Evolutionary conservation across 2,797 vertebrate species (phyloP).

Genomic region (Syngnathus rostellatus): DNA sequence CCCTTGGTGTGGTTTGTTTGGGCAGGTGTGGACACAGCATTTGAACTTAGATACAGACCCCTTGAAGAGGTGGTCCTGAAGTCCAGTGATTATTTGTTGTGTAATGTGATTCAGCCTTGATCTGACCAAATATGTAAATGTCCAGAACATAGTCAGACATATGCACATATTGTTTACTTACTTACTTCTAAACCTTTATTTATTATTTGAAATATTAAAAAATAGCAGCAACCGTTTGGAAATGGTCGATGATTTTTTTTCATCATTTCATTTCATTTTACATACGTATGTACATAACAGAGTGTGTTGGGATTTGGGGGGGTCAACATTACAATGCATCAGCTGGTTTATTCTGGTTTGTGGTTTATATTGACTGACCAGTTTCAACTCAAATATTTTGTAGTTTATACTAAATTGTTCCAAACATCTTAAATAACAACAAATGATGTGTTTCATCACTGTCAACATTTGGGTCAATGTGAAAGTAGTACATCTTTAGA

Average conservation of each 20-base stretch:
- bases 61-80: conserved; percentile 6
- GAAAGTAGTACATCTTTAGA: neutral
- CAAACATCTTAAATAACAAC: neutral
- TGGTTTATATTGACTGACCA: neutral
- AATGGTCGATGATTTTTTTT: too few species aligned
- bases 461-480: too few species aligned
- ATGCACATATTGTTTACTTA: neutral
- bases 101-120: neutral
- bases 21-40: conserved; percentile 5
- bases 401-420: too few species aligned
- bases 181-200: neutral
- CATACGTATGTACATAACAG: neutral
- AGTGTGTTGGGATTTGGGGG: too few species aligned
- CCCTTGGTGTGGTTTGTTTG: conserved; percentile 6
- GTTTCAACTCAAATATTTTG: neutral
- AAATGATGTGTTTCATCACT: too few species aligned
- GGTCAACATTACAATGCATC: neutral
- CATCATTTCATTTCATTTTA: neutral
- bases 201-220: neutral
- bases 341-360: neutral
- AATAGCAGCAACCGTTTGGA: too few species aligned
- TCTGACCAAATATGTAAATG: neutral
- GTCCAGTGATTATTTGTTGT: neutral
- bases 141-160: neutral
- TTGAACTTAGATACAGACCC: neutral